These are phyloP conservation scores for Helicoverpa assulta DNA, from an alignment of 2,888 invertebrate species.

Conservation along the genomic window DNA sequence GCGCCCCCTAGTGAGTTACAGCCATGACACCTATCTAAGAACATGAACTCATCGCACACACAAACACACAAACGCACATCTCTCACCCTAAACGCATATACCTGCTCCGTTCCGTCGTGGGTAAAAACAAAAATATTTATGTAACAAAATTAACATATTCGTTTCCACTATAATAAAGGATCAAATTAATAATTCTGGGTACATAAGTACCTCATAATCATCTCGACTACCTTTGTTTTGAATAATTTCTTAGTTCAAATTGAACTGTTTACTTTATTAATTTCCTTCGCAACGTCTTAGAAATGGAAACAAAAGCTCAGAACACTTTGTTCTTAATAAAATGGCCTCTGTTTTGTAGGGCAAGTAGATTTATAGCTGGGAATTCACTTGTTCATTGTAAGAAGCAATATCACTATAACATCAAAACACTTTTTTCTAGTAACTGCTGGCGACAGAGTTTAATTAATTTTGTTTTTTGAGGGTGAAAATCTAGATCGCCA, in stretches of 20 bases:
- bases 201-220: not conserved
- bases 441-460: not conserved
- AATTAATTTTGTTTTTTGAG: too few species aligned
- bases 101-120: too few species aligned
- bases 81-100: too few species aligned
- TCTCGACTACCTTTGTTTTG: not conserved
- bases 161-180: not conserved
- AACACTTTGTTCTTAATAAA: not conserved
- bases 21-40: too few species aligned
- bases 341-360: slow-evolving; percentile 1
- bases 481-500: too few species aligned
- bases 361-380: not conserved
- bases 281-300: not conserved
- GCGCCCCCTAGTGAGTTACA: too few species aligned
- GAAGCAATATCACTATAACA: not conserved
- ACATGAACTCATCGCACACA: too few species aligned
- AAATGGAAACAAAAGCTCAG: slow-evolving; percentile 1
- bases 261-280: not conserved
- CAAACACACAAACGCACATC: too few species aligned
- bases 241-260: not conserved
- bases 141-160: not conserved
- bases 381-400: not conserved
- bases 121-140: not conserved
- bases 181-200: not conserved
- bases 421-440: not conserved